Evolutionary conservation across 2,113 vertebrate species (phyloP).

Genomic region (Acrocephalus arundinaceus): DNA sequence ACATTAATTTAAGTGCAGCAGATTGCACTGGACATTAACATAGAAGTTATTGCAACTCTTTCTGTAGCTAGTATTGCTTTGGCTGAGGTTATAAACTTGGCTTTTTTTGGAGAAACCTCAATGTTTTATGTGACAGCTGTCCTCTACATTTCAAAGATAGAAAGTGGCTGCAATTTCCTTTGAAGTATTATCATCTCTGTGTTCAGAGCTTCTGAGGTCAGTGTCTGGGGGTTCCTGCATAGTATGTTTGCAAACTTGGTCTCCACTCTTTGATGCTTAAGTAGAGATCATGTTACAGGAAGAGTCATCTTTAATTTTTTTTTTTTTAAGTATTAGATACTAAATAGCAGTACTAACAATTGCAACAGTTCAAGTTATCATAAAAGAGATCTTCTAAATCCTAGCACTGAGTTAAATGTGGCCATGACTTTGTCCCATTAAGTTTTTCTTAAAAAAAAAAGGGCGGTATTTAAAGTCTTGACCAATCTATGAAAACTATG

Average conservation of each 20-base stretch:
- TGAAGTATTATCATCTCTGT: neutral
- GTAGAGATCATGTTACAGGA: neutral
- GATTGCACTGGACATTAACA: neutral
- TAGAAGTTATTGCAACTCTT: neutral
- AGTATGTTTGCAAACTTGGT: neutral
- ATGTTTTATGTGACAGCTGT: neutral
- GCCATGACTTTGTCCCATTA: neutral
- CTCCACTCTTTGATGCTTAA: neutral
- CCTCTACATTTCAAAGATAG: neutral
- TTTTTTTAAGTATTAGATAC: neutral
- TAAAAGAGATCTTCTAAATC: neutral
- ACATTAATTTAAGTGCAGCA: neutral
- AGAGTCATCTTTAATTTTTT: neutral
- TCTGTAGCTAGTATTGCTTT: neutral
- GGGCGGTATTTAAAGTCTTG: neutral
- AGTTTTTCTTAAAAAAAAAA: neutral
- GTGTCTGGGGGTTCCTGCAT: neutral
- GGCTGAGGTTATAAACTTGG: neutral
- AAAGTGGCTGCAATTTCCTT: neutral
- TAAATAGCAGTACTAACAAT: neutral
- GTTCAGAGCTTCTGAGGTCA: neutral
- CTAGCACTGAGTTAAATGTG: neutral
- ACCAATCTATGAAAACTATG: neutral
- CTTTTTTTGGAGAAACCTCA: neutral
- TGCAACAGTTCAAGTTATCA: neutral